Conservation (phyloP, 2,113 vertebrate genomes). For the Pleuronectes platessa region DNA sequence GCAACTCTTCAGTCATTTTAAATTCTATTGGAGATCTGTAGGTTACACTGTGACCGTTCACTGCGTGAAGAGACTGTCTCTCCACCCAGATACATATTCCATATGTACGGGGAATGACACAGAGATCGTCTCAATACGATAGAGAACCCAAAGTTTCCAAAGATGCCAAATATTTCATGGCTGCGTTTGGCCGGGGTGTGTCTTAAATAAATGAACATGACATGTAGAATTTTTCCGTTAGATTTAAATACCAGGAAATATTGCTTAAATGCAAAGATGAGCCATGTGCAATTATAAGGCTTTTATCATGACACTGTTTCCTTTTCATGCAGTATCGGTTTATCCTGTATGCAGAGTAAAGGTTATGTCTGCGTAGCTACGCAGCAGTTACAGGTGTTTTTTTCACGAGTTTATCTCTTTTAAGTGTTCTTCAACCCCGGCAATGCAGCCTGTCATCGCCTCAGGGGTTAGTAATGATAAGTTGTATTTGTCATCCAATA, state of each 20-base stretch:
- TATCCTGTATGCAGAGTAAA: neutral
- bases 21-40: too few relatives aligned
- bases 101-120: too few relatives aligned
- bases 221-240: too few relatives aligned
- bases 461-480: constrained; percentile 43
- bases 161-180: too few relatives aligned
- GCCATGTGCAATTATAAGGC: neutral
- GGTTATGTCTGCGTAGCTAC: neutral
- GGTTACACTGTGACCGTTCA: too few relatives aligned
- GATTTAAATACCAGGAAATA: neutral
- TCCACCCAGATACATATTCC: too few relatives aligned
- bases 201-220: neutral
- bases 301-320: neutral
- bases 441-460: constrained; percentile 69
- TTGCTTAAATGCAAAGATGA: neutral
- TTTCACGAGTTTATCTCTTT: constrained; percentile 59
- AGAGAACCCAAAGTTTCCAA: too few relatives aligned
- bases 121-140: too few relatives aligned
- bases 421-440: constrained; percentile 41
- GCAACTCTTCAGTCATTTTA: too few relatives aligned
- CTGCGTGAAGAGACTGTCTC: too few relatives aligned
- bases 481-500: constrained; percentile 61
- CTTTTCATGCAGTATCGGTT: neutral
- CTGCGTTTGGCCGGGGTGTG: too few relatives aligned
- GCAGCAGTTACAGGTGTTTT: constrained; percentile 4